phyloP scores from a whole-genome alignment of 2,113 vertebrate genomes.

The Pseudopipra pipra region DNA sequence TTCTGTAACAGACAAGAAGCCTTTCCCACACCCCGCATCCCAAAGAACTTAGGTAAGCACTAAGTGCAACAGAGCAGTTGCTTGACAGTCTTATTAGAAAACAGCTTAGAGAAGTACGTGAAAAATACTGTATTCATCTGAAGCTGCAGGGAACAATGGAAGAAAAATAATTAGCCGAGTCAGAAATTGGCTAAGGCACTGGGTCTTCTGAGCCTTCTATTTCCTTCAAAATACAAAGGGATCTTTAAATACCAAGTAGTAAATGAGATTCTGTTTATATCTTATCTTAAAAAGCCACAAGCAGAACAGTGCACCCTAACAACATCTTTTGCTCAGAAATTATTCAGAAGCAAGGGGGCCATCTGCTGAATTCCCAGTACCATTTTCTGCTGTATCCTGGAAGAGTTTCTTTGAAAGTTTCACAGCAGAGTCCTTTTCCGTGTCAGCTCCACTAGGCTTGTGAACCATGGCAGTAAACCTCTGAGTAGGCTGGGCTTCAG shows the following conservation, averaged over 20 bases:
- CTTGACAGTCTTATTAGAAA: conserved; percentile 26
- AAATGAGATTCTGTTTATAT: conserved; percentile 25
- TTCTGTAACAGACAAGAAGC: neutral
- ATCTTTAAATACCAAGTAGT: conserved; percentile 29
- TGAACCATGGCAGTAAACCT: neutral
- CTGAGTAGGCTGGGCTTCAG: neutral
- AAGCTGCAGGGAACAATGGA: conserved; percentile 19
- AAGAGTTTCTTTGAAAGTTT: neutral
- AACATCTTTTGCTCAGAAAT: conserved; percentile 28
- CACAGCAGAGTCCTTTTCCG: neutral
- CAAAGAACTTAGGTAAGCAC: neutral
- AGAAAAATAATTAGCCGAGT: conserved; percentile 43
- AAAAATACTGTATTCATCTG: conserved; percentile 39
- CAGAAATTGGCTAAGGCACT: neutral
- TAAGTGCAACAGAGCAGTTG: neutral
- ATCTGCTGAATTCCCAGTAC: conserved; percentile 61
- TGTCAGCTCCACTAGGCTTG: neutral
- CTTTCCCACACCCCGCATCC: neutral
- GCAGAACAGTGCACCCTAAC: conserved; percentile 7
- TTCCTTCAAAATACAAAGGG: conserved; percentile 6
- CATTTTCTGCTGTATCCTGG: neutral
- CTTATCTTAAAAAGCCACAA: conserved; percentile 41
- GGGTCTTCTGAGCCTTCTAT: neutral
- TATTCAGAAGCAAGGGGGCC: conserved; percentile 57
- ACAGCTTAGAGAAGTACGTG: neutral